These are phyloP conservation scores for Empidonax traillii DNA, from an alignment of 2,113 vertebrate species.

Conservation along the genomic window DNA sequence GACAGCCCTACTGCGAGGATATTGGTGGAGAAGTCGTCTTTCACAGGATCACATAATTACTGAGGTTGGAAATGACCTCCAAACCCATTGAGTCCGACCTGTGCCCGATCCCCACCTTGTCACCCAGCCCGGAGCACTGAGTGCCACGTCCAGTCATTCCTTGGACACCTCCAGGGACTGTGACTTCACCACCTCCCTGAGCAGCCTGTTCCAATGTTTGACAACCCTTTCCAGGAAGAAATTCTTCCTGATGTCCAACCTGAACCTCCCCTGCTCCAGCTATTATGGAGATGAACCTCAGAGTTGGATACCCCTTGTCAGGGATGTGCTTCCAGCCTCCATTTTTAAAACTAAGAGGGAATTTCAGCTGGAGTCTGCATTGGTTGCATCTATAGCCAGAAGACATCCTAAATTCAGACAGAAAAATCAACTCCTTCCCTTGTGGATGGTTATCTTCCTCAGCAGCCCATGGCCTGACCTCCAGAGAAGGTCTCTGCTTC, in stretches of 20 bases:
- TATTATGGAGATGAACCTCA: background rate
- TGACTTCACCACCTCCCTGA: background rate
- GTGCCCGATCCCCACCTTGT: rapidly evolving
- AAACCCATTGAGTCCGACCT: background rate
- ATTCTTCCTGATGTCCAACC: background rate
- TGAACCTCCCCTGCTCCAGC: background rate
- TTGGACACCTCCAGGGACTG: background rate
- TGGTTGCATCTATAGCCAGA: background rate
- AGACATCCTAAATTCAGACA: background rate
- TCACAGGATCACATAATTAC: background rate
- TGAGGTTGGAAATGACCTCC: background rate
- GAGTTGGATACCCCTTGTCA: background rate
- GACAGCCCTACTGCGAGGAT: rapidly evolving
- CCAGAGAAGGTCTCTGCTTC: background rate
- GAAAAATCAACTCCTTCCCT: background rate
- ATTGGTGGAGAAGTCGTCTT: background rate
- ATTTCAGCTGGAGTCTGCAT: background rate
- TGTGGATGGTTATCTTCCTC: too few relatives aligned
- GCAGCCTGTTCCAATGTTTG: background rate
- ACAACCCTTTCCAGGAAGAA: too few relatives aligned
- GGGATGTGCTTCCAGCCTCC: background rate
- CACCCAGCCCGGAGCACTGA: background rate
- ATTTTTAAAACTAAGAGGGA: background rate
- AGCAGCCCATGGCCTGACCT: background rate
- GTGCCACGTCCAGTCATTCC: rapidly evolving